Conservation (phyloP, 2,113 vertebrate genomes). For the Gopherus flavomarginatus region DNA sequence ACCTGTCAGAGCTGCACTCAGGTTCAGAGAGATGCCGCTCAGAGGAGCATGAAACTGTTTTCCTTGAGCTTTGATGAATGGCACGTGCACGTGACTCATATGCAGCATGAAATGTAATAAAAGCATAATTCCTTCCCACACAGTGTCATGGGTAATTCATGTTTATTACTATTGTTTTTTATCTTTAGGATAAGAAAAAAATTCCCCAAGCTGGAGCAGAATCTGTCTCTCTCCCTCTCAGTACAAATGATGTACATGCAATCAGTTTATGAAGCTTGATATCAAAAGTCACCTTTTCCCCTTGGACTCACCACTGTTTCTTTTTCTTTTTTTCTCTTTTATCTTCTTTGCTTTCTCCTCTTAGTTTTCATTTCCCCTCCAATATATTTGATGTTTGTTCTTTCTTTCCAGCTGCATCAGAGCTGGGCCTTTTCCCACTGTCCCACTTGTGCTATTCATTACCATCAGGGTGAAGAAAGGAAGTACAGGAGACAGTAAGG, state of each 20-base stretch:
- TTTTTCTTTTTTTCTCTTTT: neutral
- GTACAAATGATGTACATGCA: no score
- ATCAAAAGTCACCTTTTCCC: neutral
- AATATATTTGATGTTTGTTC: neutral
- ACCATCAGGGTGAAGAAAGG: neutral
- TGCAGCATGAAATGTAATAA: neutral
- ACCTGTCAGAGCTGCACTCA: neutral
- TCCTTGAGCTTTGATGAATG: neutral
- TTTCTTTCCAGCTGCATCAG: fast-evolving
- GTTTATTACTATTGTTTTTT: neutral
- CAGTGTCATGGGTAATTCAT: neutral
- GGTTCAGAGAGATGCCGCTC: neutral
- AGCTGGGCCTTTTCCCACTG: neutral
- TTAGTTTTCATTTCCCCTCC: neutral
- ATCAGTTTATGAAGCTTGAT: neutral
- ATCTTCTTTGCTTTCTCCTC: neutral
- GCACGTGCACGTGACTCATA: neutral
- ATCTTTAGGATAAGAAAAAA: neutral
- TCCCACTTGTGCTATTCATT: neutral
- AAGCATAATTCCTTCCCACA: neutral
- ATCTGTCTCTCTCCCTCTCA: neutral
- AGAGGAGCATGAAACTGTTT: neutral
- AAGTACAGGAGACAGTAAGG: neutral
- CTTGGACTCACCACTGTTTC: neutral
- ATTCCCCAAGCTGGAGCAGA: neutral